Conservation (phyloP, 2,888 invertebrate species). For the Nebria salina region DNA sequence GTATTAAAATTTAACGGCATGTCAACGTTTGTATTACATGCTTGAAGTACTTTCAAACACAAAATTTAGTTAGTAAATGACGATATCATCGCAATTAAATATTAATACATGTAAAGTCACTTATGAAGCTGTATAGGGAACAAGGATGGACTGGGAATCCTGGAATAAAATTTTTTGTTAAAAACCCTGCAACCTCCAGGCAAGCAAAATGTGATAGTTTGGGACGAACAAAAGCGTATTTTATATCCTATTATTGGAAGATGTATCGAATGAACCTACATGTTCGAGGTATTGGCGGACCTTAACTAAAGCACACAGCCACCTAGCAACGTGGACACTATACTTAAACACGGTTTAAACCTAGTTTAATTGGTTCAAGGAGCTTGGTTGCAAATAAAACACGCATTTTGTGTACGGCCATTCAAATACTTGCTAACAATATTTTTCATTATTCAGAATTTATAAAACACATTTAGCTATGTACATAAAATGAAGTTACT, state of each 20-base stretch:
- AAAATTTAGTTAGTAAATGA: neutral
- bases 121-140: neutral
- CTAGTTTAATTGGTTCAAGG: neutral
- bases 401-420: neutral
- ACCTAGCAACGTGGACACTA: slow-evolving; percentile 31
- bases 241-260: neutral
- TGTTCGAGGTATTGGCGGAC: neutral
- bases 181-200: slow-evolving; percentile 25
- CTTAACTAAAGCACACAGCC: slow-evolving; percentile 14
- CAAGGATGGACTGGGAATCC: neutral
- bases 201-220: neutral
- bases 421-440: neutral
- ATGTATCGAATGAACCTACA: neutral
- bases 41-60: neutral
- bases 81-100: neutral
- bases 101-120: neutral
- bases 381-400: slow-evolving; percentile 28
- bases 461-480: too few relatives aligned
- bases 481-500: too few relatives aligned
- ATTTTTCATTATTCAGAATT: neutral
- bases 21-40: neutral
- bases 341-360: neutral
- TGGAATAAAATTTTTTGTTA: slow-evolving; percentile 8
- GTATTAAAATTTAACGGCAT: neutral
- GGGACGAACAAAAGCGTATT: neutral